Conservation (phyloP, 2,888 invertebrate species). For the Rhingia rostrata region DNA sequence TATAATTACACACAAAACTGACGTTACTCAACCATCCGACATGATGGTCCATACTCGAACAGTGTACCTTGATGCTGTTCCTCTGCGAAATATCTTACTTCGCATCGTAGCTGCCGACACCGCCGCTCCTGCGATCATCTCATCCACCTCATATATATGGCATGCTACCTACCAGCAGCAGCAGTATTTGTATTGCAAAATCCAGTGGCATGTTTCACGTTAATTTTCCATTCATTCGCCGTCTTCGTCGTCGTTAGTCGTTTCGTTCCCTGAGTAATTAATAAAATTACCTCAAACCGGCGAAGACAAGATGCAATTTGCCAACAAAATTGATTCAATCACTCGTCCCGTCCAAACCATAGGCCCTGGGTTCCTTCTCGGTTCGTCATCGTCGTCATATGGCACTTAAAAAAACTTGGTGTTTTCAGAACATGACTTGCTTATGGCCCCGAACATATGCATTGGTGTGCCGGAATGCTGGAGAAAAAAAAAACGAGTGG, state of each 20-base stretch:
- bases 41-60: constrained; percentile 31
- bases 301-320: constrained; percentile 73
- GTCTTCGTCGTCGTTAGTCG: constrained; percentile 18
- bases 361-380: constrained; percentile 6
- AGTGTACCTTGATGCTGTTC: constrained; percentile 15
- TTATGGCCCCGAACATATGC: constrained; percentile 25
- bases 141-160: neutral
- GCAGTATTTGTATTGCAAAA: constrained; percentile 66
- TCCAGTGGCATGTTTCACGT: constrained; percentile 69
- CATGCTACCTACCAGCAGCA: neutral
- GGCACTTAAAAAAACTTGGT: constrained; percentile 25
- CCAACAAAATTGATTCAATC: constrained; percentile 72
- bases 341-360: constrained; percentile 39
- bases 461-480: constrained; percentile 20
- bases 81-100: constrained; percentile 38
- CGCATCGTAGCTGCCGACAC: constrained; percentile 17
- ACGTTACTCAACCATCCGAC: constrained; percentile 52
- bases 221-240: constrained; percentile 64
- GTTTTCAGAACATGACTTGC: constrained; percentile 51
- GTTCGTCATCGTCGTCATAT: constrained; percentile 42
- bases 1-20: constrained; percentile 54
- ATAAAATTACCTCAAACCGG: constrained; percentile 67
- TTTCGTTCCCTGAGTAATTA: constrained; percentile 69
- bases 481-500: constrained; percentile 11
- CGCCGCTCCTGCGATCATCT: constrained; percentile 7